Conservation (phyloP, 2,113 vertebrate species). For the Cinclus cinclus region DNA sequence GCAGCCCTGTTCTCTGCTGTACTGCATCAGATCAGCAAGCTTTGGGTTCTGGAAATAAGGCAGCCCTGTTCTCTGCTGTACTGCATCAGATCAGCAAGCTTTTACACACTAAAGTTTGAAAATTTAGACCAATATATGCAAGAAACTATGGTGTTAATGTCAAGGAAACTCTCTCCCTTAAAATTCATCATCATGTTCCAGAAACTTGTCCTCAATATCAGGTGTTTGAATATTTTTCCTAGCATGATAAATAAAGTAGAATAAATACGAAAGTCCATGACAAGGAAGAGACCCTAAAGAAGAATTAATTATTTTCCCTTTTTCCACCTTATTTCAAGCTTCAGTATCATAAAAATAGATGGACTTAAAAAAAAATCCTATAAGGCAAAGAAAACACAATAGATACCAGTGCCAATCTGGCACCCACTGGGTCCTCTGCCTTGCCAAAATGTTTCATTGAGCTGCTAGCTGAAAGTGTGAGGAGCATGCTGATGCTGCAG, state of each 20-base stretch:
- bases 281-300: not conserved
- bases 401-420: not conserved
- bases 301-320: not conserved
- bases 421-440: not conserved
- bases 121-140: not conserved
- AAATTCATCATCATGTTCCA: not conserved
- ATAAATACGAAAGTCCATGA: not conserved
- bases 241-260: not conserved
- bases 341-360: not conserved
- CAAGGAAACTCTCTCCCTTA: not conserved
- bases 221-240: not conserved
- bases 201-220: not conserved
- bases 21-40: too few species aligned
- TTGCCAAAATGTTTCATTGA: constrained; percentile 59
- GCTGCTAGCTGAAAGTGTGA: constrained; percentile 30
- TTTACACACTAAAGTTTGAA: not conserved
- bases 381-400: not conserved
- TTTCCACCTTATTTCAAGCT: not conserved
- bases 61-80: not conserved
- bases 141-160: not conserved
- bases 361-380: not conserved
- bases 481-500: constrained; percentile 43
- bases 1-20: too few species aligned
- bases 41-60: not conserved
- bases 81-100: not conserved